Base-by-base conservation (phyloP, 1,140 invertebrate genomes). In the Phymastichus coffea region DNA sequence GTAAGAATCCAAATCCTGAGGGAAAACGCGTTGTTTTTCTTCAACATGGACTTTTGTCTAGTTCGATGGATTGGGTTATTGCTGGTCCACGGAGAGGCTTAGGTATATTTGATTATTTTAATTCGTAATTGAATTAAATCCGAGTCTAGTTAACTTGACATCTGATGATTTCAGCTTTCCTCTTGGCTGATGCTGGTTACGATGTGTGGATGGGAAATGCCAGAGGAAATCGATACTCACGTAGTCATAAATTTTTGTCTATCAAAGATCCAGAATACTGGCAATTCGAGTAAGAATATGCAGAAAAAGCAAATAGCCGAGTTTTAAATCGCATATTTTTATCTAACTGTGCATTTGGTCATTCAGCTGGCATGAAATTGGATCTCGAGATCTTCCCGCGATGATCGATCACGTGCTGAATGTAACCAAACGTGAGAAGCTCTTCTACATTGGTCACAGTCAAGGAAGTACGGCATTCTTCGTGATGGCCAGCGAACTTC, bases 121-220 rank as follows among this genome's bases (percentile, higher is more conserved):
- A 7, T 33, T 33, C n/a, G n/a, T n/a, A n/a, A n/a, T n/a, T n/a
- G n/a, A n/a, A n/a, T n/a, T n/a, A n/a, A n/a, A n/a, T n/a, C n/a
- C n/a, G n/a, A n/a, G n/a, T n/a, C n/a, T n/a, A n/a, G n/a, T n/a
- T 15, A 33, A 22, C 4, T 2, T 22, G 12, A 17, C 20, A 52
- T 40, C 1, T 4, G 22, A 44, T 33, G 17, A 10, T 77, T 77
- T 40, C 63, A 88, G 88, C 72, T 10, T 90, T 87, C 64, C 73
- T 88, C 15, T 75, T 91, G 4, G 83, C 87, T 2, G 87, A 91
- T 72, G 73, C 77, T 53, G 89, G 89, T 19, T 93, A 86, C 65
- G 91, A 93, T 68, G 90, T 93, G 0, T 92, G 88, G 88, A 67
- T 90, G 56, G 86, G 86, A 0, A 91, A 92, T 67, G 78, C 80